Base-by-base conservation (phyloP, 1,140 invertebrate species). In the Eueides isabella region DNA sequence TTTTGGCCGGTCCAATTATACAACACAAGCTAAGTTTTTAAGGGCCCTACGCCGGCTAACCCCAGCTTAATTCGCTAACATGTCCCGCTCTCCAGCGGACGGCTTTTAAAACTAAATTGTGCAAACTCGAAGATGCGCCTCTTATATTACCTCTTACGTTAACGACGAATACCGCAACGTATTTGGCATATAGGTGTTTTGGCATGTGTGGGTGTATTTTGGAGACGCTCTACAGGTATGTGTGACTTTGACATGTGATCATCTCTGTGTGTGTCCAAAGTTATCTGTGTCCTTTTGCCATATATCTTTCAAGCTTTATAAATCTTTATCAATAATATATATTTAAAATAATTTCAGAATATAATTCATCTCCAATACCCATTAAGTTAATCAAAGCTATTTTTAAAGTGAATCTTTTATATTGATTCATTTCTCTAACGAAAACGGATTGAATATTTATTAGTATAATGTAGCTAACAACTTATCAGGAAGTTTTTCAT, bases 61-160 rank as follows among this genome's bases (percentile, higher is more conserved):
- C 80, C 78, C 70, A 79, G 83, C 75, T 81, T 83, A 85, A 85
- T 85, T 86, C 82, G 88, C 85, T 83, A 86, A 87, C 88, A 89
- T 90, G 86, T 80, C 89, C 88, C 89, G 90, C 86, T 84, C 88
- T 77, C 84, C 74, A 80, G 85, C 89, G 86, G 79, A 79, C 85
- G 85, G 81, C 86, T 89, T 90, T 84, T 83, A 85, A 89, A 83
- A 92, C 90, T 92, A 90, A 92, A 87, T 88, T 92, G 90, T 91
- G 88, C 61, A 63, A 63, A 63, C 29, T 63, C 29, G 61, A 63
- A 63, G 61, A 63, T 63, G 90, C 90, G 89, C 86, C 87, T 92
- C 90, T 92, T 92, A 92, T 92, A 91, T 91, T 89, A 92, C 83
- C 83, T 91, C 89, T 92, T 92, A 91, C 85, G 87, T 88, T 89